Base-by-base conservation (phyloP, 2,888 invertebrate species). In the Volucella inflata region DNA sequence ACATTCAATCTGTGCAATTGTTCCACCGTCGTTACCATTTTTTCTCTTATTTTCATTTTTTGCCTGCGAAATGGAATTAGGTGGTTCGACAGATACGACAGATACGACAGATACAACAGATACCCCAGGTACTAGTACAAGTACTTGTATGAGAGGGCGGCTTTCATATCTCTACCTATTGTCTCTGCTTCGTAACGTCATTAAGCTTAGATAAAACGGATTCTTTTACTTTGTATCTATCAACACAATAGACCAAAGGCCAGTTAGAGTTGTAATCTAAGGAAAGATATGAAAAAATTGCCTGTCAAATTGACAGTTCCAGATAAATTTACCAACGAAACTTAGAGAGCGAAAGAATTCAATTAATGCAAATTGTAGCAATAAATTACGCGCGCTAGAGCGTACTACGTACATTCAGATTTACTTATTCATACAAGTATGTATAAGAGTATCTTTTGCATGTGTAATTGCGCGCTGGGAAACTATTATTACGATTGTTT, bases 1-100 rank as follows among this genome's bases (percentile, higher is more conserved):
- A 85, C 85, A 85, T 85, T 85, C 76, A 85, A 85, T 85, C 85
- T 75, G 42, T 85, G 80, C 72, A 81, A 76, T 85, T 85, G 85
- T 85, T 81, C 59, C 55, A 62, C 36, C 12, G 53, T 81, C 44
- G 62, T 78, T 46, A 46, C 44, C 17, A 40, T 46, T 38, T 48
- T 55, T 70, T 16, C 42, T 40, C 2, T 36, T 53, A 53, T 65
- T 51, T 65, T 21, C 36, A 14, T 12, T 21, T 21, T 30, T 51
- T 53, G 50, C 50, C 16, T 68, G 68, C 53, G 44, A 85, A 65
- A 75, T 68, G 81, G 85, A 77, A 71, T 81, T 81, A 85, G 75
- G 55, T 80, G 76, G 44, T 76, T 68, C 80, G 71, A 62, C 74
- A 74, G 78, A 78, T 51, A 68, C 53, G 6, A 3, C 30, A 30